Percentiles rank a stretch among this genome's conserved stretches.
Evolutionary conservation across 2,113 vertebrate genomes (phyloP).

Genomic region (Cacatua alba): DNA sequence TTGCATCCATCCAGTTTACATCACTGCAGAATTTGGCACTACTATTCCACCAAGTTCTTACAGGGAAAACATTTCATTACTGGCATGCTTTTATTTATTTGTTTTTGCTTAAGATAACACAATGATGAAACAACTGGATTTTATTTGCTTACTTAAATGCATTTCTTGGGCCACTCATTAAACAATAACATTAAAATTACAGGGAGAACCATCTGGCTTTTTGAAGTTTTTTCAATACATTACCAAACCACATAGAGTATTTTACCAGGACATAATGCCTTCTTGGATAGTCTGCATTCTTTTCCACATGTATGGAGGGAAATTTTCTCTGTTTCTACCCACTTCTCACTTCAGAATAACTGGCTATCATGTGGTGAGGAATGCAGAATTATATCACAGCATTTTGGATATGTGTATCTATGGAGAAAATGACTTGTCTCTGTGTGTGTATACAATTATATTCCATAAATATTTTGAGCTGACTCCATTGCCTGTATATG

Average conservation of each 20-base stretch:
- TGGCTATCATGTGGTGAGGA: not conserved
- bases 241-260: conserved; percentile 64
- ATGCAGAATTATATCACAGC: not conserved
- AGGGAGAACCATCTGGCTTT: conserved; percentile 71
- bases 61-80: conserved; percentile 72
- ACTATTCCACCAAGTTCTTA: conserved; percentile 44
- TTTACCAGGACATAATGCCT: conserved; percentile 63
- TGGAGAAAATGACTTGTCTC: rapidly evolving
- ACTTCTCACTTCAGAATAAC: conserved; percentile 38
- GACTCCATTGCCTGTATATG: not conserved
- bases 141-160: conserved; percentile 62
- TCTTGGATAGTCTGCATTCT: conserved; percentile 38
- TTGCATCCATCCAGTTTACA: conserved; percentile 75
- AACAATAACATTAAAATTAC: conserved; percentile 55
- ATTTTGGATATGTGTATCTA: not conserved
- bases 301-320: conserved; percentile 31
- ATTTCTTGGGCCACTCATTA: conserved; percentile 64
- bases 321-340: conserved; percentile 1
- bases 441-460: not conserved
- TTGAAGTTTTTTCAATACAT: conserved; percentile 55
- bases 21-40: conserved; percentile 73
- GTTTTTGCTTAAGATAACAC: conserved; percentile 68
- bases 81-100: conserved; percentile 73
- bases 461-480: not conserved
- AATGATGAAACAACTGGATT: conserved; percentile 63